Evolutionary conservation across 2,113 vertebrate genomes (phyloP).

Genomic region (Bothrops jararaca): DNA sequence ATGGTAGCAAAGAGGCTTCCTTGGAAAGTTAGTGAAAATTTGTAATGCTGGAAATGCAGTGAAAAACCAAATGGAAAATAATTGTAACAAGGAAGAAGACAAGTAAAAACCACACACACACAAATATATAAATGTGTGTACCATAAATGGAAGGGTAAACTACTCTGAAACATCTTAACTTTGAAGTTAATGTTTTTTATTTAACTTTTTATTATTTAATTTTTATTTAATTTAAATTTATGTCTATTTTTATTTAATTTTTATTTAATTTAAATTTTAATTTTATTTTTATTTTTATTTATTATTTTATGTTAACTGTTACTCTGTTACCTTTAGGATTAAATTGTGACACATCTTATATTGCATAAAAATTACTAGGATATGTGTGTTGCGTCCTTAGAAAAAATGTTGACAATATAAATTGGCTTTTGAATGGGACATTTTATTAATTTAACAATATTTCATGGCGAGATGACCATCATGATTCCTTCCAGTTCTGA

Average conservation of each 20-base stretch:
- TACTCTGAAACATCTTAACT: neutral
- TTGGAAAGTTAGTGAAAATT: slow-evolving; percentile 33
- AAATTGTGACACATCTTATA: neutral
- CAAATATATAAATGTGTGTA: neutral
- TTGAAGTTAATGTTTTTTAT: neutral
- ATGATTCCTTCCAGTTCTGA: neutral
- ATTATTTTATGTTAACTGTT: neutral
- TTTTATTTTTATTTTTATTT: neutral
- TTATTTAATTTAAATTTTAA: neutral
- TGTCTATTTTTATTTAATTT: too few relatives aligned
- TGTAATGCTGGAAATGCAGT: neutral
- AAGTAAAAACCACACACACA: neutral
- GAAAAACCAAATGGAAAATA: slow-evolving; percentile 9
- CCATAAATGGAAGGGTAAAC: neutral
- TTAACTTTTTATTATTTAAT: neutral
- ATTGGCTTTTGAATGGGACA: neutral
- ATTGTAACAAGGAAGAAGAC: neutral
- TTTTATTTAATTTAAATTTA: neutral
- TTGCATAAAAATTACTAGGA: neutral
- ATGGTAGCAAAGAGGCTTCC: slow-evolving; percentile 24
- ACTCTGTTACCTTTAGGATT: neutral
- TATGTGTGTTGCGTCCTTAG: neutral
- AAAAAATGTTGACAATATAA: neutral
- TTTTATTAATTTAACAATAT: neutral
- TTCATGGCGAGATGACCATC: neutral